Conservation (phyloP, 2,888 invertebrate genomes). For the Spilosoma lubricipeda region DNA sequence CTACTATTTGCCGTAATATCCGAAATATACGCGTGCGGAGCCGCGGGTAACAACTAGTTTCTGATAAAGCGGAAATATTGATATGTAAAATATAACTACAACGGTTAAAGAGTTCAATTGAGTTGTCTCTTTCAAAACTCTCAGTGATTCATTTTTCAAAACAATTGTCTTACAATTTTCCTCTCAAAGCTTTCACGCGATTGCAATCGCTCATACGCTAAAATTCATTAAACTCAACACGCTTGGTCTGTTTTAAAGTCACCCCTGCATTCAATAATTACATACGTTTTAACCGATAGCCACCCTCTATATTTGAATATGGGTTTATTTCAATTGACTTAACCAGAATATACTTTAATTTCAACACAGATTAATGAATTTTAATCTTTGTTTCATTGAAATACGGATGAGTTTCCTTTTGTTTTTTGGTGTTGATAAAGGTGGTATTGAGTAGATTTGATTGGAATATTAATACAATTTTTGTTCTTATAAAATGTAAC, state of each 20-base stretch:
- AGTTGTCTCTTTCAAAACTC: constrained; percentile 3
- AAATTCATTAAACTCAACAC: constrained; percentile 81
- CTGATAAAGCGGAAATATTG: background rate
- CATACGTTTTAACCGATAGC: constrained; percentile 83
- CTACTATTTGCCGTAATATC: no score
- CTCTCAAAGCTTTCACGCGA: constrained; percentile 56
- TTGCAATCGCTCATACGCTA: constrained; percentile 70
- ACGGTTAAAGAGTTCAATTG: background rate
- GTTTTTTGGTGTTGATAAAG: constrained; percentile 44
- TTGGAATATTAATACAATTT: constrained; percentile 73
- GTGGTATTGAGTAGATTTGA: constrained; percentile 54
- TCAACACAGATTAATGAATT: constrained; percentile 25
- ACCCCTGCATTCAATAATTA: constrained; percentile 79
- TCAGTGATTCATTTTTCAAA: constrained; percentile 21
- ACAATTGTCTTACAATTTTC: constrained; percentile 51
- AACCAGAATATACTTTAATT: constrained; percentile 53
- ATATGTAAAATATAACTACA: background rate
- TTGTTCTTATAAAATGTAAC: constrained; percentile 80
- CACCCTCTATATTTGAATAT: constrained; percentile 83
- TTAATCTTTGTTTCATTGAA: constrained; percentile 17
- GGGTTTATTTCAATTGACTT: constrained; percentile 81
- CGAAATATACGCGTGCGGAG: no score
- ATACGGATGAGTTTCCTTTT: constrained; percentile 33
- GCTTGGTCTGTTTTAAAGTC: constrained; percentile 73
- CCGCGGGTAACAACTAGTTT: no score